These are phyloP conservation scores for Lepidocyrtinus sp. DNA, from an alignment of 2,888 invertebrate genomes.

Conservation along the genomic window DNA sequence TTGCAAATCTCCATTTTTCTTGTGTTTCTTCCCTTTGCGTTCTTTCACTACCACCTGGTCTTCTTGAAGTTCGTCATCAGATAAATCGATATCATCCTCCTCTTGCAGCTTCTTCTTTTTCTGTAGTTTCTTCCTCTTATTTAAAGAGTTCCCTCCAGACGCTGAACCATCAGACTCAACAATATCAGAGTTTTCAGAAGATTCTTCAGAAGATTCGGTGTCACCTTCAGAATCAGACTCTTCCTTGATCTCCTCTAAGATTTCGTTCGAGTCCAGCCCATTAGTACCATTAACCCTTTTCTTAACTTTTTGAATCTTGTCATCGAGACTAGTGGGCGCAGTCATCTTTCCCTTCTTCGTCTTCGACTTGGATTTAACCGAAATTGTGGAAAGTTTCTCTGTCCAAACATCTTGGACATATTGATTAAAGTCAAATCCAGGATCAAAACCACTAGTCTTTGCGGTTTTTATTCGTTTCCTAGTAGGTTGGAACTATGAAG, in stretches of 20 bases:
- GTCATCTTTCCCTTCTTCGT: conserved; percentile 87
- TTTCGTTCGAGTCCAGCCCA: conserved; percentile 27
- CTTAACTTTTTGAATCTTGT: conserved; percentile 73
- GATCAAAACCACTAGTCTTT: conserved; percentile 83
- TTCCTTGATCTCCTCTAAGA: conserved; percentile 50
- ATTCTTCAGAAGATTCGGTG: conserved; percentile 74
- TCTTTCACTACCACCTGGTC: conserved; percentile 76
- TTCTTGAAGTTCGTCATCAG: conserved; percentile 84
- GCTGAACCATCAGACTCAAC: conserved; percentile 73
- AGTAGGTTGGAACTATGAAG: conserved; percentile 84
- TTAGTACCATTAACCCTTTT: conserved; percentile 50
- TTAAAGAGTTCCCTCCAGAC: conserved; percentile 25
- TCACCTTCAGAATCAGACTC: conserved; percentile 72
- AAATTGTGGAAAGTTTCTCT: conserved; percentile 86
- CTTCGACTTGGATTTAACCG: conserved; percentile 80
- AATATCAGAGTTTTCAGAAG: conserved; percentile 74
- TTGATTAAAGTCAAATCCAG: conserved; percentile 86
- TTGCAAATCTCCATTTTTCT: conserved; percentile 64
- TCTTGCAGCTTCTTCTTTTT: no score
- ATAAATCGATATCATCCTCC: conserved; percentile 78
- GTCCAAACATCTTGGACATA: conserved; percentile 85
- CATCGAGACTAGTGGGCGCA: conserved; percentile 81
- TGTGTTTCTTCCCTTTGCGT: conserved; percentile 71
- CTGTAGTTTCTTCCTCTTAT: conserved; percentile 23
- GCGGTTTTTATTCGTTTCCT: conserved; percentile 79